These are phyloP conservation scores for Lithosia quadra DNA, from an alignment of 2,888 invertebrate species.

Conservation along the genomic window DNA sequence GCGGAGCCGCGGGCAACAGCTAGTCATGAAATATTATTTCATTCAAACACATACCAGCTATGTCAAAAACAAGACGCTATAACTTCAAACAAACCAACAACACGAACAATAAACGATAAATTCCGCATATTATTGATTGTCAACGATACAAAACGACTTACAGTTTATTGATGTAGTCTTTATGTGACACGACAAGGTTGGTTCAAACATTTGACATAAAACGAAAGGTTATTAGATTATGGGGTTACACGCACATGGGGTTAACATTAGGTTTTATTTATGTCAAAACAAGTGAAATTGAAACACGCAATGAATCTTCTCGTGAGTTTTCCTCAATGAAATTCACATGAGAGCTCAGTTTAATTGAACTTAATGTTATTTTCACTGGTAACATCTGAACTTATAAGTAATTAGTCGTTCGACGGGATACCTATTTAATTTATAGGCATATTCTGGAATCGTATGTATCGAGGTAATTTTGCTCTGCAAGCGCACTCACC, in stretches of 20 bases:
- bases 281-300: not conserved
- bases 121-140: not conserved
- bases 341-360: too few relatives aligned
- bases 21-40: not conserved
- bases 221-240: not conserved
- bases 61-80: not conserved
- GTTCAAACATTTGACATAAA: not conserved
- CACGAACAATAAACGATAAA: slow-evolving; percentile 6
- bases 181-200: not conserved
- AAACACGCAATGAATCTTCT: not conserved
- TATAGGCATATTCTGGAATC: too few relatives aligned
- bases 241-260: not conserved
- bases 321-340: too few relatives aligned
- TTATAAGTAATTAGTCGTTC: too few relatives aligned
- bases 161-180: not conserved
- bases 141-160: not conserved
- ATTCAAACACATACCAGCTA: not conserved
- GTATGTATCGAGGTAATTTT: too few relatives aligned
- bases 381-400: too few relatives aligned
- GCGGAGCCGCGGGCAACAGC: too few relatives aligned
- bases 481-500: too few relatives aligned
- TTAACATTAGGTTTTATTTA: not conserved
- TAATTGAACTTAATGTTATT: too few relatives aligned
- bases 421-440: too few relatives aligned
- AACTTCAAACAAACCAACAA: not conserved